Conservation (phyloP, 2,888 invertebrate species). For the Zootermopsis nevadensis region DNA sequence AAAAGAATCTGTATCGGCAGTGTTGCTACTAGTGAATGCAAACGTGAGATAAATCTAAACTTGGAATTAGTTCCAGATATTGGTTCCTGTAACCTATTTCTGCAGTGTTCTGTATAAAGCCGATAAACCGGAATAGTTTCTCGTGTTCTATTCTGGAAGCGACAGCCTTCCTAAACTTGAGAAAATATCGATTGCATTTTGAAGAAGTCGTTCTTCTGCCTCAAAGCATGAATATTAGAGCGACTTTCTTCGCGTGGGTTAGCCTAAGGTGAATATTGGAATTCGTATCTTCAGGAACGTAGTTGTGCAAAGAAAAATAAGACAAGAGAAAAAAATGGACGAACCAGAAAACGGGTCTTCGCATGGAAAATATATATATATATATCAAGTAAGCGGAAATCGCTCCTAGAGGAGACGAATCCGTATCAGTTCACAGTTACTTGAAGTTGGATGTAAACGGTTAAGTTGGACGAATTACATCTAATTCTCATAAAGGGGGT, state of each 20-base stretch:
- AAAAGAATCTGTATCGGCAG: too few relatives aligned
- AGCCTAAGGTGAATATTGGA: constrained; percentile 15
- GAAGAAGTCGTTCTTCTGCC: not conserved
- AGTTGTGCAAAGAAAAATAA: constrained; percentile 3
- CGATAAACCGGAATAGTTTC: too few relatives aligned
- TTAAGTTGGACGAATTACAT: too few relatives aligned
- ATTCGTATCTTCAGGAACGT: not conserved
- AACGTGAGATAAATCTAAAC: too few relatives aligned
- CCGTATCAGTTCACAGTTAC: not conserved
- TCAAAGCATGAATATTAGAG: constrained; percentile 10
- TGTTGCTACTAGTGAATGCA: too few relatives aligned
- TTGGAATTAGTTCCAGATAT: too few relatives aligned
- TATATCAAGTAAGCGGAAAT: too few relatives aligned
- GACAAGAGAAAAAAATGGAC: not conserved
- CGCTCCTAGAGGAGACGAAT: not conserved
- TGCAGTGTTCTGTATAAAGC: too few relatives aligned
- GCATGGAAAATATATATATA: not conserved
- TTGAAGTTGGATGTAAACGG: too few relatives aligned
- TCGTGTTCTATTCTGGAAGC: not conserved
- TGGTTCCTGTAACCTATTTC: too few relatives aligned
- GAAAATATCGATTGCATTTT: not conserved
- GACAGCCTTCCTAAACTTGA: not conserved
- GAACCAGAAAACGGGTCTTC: not conserved
- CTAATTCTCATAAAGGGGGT: too few relatives aligned
- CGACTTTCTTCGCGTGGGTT: not conserved